A percentile compares a stretch with the other conserved stretches of the same genome.
Evolutionary conservation across 1,140 invertebrate species (phyloP).

Genomic region (Pseudachorutes palmiensis): DNA sequence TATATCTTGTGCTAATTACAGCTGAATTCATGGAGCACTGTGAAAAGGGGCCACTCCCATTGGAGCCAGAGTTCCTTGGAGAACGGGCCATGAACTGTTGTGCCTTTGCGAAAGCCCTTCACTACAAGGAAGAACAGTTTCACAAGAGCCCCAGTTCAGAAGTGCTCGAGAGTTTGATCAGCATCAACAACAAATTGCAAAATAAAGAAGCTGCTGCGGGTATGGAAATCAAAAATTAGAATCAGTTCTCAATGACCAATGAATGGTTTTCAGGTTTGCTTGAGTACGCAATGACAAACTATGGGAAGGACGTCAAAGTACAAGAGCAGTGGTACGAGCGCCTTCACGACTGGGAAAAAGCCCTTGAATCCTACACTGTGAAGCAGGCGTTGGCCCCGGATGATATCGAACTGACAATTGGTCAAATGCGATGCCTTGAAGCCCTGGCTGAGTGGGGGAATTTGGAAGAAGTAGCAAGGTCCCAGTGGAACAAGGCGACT

Average conservation of each 20-base stretch:
- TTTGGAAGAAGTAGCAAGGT: conserved; percentile 66
- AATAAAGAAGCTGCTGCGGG: conserved; percentile 95
- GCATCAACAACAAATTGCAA: conserved; percentile 97
- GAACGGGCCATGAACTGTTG: conserved; percentile 63
- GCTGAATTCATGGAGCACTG: conserved; percentile 99
- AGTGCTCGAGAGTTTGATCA: conserved; percentile 86
- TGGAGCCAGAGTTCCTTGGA: conserved; percentile 68
- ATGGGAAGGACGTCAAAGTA: conserved; percentile 62
- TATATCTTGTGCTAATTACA: too few relatives aligned
- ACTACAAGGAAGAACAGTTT: conserved; percentile 98
- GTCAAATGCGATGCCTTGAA: conserved; percentile 93
- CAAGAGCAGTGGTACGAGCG: conserved; percentile 99
- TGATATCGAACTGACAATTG: conserved; percentile 75
- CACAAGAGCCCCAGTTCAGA: conserved; percentile 60
- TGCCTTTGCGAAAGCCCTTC: conserved; percentile 72
- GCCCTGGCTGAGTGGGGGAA: conserved; percentile 89
- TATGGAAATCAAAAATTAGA: conserved; percentile 29
- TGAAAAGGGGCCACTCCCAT: conserved; percentile 86
- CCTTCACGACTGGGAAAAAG: conserved; percentile 96
- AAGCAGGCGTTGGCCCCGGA: conserved; percentile 48
- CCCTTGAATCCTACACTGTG: conserved; percentile 70
- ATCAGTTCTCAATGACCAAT: not conserved
- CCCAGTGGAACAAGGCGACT: conserved; percentile 62
- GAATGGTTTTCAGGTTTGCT: conserved; percentile 61
- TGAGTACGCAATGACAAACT: conserved; percentile 78